Percentiles rank a stretch among this genome's conserved stretches.
Evolutionary conservation across 2,113 vertebrate genomes (phyloP).

Genomic region (Azemiops feae): DNA sequence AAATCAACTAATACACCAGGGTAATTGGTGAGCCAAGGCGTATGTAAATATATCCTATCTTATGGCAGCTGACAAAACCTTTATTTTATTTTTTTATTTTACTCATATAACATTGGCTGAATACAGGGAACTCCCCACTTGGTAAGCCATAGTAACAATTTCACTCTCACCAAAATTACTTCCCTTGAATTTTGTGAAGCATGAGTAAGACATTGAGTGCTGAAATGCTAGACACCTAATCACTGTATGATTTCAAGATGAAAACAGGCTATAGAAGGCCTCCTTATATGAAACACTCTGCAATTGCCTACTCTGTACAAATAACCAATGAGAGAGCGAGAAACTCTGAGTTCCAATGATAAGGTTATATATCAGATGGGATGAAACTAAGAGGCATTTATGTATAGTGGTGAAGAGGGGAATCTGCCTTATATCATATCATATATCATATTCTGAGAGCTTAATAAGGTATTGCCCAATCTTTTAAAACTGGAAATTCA

Average conservation of each 20-base stretch:
- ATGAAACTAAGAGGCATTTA: background rate
- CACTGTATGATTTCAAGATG: background rate
- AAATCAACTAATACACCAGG: slow-evolving; percentile 11
- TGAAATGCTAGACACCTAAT: background rate
- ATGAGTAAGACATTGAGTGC: background rate
- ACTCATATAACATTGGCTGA: background rate
- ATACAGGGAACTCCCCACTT: background rate
- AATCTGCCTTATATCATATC: background rate
- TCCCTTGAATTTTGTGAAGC: background rate
- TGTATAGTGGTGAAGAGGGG: background rate
- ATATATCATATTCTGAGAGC: too few relatives aligned
- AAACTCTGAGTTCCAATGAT: background rate
- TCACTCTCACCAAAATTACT: background rate
- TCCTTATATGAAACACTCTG: background rate
- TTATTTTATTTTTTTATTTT: background rate
- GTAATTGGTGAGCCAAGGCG: background rate
- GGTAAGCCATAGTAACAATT: background rate
- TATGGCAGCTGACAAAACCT: background rate
- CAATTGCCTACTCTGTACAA: background rate
- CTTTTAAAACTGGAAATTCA: background rate
- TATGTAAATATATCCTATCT: background rate
- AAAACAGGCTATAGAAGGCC: background rate
- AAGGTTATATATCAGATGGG: background rate
- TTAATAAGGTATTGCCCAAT: background rate
- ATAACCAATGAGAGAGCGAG: background rate